phyloP scores from a whole-genome alignment of 2,888 invertebrate species.

The Drosophila mayaguana region DNA sequence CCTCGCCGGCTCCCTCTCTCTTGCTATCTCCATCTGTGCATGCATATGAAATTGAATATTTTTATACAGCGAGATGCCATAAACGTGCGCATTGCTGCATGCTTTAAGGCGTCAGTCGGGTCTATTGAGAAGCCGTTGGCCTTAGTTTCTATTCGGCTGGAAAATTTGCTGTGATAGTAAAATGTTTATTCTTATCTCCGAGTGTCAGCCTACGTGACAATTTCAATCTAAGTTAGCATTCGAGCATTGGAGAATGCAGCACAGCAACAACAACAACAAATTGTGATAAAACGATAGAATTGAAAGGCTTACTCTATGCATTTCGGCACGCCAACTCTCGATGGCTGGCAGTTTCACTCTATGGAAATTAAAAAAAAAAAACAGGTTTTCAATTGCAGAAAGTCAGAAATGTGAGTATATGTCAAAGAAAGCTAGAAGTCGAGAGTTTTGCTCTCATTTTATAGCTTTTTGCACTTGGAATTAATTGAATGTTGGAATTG shows the following conservation, averaged over 20 bases:
- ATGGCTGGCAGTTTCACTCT: slow-evolving; percentile 17
- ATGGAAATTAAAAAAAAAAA: slow-evolving; percentile 17
- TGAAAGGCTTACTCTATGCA: slow-evolving; percentile 2
- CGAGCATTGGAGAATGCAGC: slow-evolving; percentile 4
- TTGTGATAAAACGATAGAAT: background rate
- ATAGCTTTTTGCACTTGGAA: background rate
- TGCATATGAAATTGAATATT: slow-evolving; percentile 69
- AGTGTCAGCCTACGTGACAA: slow-evolving; percentile 62
- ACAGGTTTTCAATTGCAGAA: background rate
- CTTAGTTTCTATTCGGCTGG: slow-evolving; percentile 23
- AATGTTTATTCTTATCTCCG: slow-evolving; percentile 57
- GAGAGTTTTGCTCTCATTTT: background rate
- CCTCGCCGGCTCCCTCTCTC: background rate
- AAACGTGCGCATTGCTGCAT: slow-evolving; percentile 54
- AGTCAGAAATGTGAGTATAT: background rate
- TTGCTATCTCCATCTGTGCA: background rate
- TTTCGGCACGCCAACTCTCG: slow-evolving; percentile 8
- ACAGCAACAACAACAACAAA: background rate
- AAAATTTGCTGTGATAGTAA: slow-evolving; percentile 51
- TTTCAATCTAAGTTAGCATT: slow-evolving; percentile 47
- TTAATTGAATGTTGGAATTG: too few relatives aligned
- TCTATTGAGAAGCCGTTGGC: slow-evolving; percentile 50
- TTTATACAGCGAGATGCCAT: slow-evolving; percentile 53
- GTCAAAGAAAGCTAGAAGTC: background rate
- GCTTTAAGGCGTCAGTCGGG: slow-evolving; percentile 51